Conservation (phyloP, 1,140 invertebrate genomes). For the Drosophila hydei region DNA sequence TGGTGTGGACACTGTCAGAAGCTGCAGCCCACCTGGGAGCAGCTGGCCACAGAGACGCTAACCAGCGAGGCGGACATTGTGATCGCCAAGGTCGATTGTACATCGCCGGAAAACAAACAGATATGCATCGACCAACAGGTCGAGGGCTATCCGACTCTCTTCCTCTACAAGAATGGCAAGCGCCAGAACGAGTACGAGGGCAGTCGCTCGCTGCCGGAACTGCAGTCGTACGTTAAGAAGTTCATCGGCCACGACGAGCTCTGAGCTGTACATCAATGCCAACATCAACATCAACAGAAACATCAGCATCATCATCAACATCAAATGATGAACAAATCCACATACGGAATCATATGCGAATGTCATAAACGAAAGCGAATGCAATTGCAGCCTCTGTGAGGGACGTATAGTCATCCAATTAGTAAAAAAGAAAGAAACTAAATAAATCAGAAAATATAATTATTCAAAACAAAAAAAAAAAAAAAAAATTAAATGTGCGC, state of each 20-base stretch:
- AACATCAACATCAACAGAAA: background rate
- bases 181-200: conserved; percentile 90
- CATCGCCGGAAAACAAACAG: conserved; percentile 86
- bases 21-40: conserved; percentile 89
- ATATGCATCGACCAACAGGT: conserved; percentile 90
- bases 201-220: conserved; percentile 87
- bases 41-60: conserved; percentile 88
- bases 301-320: background rate
- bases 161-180: conserved; percentile 88
- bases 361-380: conserved; percentile 32
- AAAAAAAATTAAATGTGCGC: conserved; percentile 11
- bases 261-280: conserved; percentile 33
- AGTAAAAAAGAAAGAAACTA: background rate
- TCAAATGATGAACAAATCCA: conserved; percentile 14
- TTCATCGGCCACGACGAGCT: conserved; percentile 74
- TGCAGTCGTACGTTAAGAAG: conserved; percentile 73
- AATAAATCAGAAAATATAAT: background rate
- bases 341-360: conserved; percentile 7
- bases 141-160: conserved; percentile 91
- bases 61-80: conserved; percentile 84
- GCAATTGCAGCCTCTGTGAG: conserved; percentile 13
- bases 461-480: conserved; percentile 5
- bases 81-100: conserved; percentile 92
- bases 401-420: conserved; percentile 12
- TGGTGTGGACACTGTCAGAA: conserved; percentile 92